A percentile compares a stretch with the other conserved stretches of the same genome.
Conservation (phyloP, 2,113 vertebrate genomes). For the Mola mola region DNA sequence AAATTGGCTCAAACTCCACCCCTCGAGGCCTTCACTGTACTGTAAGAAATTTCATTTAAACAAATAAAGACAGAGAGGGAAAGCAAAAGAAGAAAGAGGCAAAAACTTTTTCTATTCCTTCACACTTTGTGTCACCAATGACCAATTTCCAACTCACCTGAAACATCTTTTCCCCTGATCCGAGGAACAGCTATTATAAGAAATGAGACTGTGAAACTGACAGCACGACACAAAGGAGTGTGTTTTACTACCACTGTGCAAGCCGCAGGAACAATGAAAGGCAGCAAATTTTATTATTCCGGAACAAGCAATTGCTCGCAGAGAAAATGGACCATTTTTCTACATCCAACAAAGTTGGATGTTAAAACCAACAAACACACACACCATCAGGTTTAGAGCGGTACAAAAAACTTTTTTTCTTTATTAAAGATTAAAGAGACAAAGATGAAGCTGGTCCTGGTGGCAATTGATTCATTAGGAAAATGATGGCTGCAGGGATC, state of each 20-base stretch:
- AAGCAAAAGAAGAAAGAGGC: slow-evolving; percentile 18
- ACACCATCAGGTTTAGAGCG: background rate
- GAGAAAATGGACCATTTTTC: background rate
- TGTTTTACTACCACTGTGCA: slow-evolving; percentile 20
- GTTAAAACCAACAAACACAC: background rate
- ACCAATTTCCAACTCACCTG: slow-evolving; percentile 29
- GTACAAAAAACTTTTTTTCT: slow-evolving; percentile 23
- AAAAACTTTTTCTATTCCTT: slow-evolving; percentile 19
- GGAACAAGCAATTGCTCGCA: background rate
- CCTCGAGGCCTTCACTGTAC: slow-evolving; percentile 49
- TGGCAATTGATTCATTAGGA: slow-evolving; percentile 41
- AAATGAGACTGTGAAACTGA: slow-evolving; percentile 21
- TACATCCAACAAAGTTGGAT: slow-evolving; percentile 3
- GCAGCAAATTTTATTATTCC: slow-evolving; percentile 25
- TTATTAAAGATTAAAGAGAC: slow-evolving; percentile 43
- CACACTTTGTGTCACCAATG: slow-evolving; percentile 4
- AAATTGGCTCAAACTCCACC: slow-evolving; percentile 38
- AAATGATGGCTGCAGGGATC: slow-evolving; percentile 32
- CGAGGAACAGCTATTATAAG: slow-evolving; percentile 23
- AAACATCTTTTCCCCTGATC: slow-evolving; percentile 10
- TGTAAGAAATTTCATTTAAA: slow-evolving; percentile 62
- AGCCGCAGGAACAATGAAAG: slow-evolving; percentile 18
- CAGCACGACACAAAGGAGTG: slow-evolving; percentile 25
- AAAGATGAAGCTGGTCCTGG: slow-evolving; percentile 29
- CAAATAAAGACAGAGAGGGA: slow-evolving; percentile 25